A percentile compares a stretch with the other conserved stretches of the same genome.
Evolutionary conservation across 2,888 invertebrate species (phyloP).

Genomic region (Patella caerulea): DNA sequence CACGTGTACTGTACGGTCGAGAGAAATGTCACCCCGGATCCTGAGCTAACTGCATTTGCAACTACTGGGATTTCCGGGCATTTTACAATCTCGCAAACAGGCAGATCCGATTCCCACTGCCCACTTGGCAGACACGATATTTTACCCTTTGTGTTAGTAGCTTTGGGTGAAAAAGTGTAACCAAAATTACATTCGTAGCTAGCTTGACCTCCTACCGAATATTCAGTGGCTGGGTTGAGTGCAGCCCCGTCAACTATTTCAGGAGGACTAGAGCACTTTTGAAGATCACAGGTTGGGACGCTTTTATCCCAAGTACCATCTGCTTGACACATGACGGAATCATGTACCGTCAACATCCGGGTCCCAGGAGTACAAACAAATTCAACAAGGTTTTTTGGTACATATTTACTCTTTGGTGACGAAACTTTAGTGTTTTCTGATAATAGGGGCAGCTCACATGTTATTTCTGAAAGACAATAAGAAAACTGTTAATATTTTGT

Average conservation of each 20-base stretch:
- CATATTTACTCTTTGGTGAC: conserved; percentile 31
- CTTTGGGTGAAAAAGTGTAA: conserved; percentile 38
- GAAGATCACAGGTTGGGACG: conserved; percentile 59
- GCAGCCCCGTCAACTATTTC: conserved; percentile 58
- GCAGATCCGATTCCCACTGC: conserved; percentile 60
- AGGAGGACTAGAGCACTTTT: conserved; percentile 54
- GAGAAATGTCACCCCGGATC: conserved; percentile 47
- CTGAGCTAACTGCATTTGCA: conserved; percentile 41
- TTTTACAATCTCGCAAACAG: conserved; percentile 55
- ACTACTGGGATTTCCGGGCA: conserved; percentile 59
- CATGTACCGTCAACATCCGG: conserved; percentile 47
- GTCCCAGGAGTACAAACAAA: conserved; percentile 55
- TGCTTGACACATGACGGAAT: conserved; percentile 50
- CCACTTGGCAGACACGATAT: conserved; percentile 60
- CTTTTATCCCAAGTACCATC: conserved; percentile 61
- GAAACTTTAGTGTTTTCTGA: conserved; percentile 48
- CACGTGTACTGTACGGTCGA: conserved; percentile 63
- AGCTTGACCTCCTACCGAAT: conserved; percentile 49
- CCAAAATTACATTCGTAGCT: conserved; percentile 52
- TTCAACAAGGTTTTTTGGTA: conserved; percentile 38
- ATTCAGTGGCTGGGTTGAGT: conserved; percentile 35
- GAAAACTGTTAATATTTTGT: too few species aligned
- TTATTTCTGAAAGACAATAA: conserved; percentile 48
- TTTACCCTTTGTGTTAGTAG: conserved; percentile 37
- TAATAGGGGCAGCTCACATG: conserved; percentile 49